These are phyloP conservation scores for Hippocampus mohnikei DNA, from an alignment of 2,113 vertebrate species.

Conservation along the genomic window DNA sequence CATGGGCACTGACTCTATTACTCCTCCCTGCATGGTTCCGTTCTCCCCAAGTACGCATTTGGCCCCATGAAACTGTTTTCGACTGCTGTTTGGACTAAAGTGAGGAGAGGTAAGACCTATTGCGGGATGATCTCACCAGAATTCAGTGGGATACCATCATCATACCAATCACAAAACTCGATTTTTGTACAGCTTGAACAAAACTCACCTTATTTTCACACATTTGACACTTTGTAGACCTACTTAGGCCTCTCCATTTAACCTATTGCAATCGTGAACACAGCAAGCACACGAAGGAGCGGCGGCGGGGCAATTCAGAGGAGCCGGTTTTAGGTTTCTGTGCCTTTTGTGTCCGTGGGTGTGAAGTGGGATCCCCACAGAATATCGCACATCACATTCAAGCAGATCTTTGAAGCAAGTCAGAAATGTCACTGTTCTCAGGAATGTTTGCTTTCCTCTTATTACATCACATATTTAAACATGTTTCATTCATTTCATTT, in stretches of 20 bases:
- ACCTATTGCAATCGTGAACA: background rate
- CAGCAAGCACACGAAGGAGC: background rate
- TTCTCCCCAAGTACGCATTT: background rate
- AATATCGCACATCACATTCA: conserved; percentile 2
- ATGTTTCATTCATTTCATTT: conserved; percentile 24
- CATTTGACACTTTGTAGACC: background rate
- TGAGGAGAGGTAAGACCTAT: background rate
- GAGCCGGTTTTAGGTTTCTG: background rate
- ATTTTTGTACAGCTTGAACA: background rate
- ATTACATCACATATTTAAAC: conserved; percentile 49
- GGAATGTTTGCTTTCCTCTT: conserved; percentile 47
- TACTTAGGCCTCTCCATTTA: background rate
- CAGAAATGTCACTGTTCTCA: conserved; percentile 2
- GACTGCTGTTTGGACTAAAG: background rate
- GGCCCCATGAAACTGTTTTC: background rate
- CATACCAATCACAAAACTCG: background rate
- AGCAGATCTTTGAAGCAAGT: conserved; percentile 9
- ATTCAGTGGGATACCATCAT: background rate
- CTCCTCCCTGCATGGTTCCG: background rate
- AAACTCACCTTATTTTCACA: background rate
- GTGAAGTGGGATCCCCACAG: background rate
- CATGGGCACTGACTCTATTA: background rate
- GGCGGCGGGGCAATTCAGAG: background rate
- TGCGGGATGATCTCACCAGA: background rate
- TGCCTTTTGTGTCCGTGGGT: background rate